A percentile compares a stretch with the other conserved stretches of the same genome.
Conservation (phyloP, 2,113 vertebrate genomes). For the Chaetodon trifascialis region DNA sequence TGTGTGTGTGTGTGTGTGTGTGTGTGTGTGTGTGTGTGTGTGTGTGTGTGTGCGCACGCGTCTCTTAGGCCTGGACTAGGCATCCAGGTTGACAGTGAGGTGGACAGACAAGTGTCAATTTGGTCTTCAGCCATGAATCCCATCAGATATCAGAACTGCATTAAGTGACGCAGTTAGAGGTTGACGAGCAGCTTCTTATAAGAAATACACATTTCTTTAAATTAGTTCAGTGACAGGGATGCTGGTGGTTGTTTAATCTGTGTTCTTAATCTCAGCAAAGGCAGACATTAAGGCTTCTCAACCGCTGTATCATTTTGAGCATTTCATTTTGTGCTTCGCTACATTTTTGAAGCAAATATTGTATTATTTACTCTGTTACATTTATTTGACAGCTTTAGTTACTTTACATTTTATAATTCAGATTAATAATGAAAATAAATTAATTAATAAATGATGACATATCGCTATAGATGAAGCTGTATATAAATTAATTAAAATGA, state of each 20-base stretch:
- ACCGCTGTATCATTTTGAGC: too few relatives aligned
- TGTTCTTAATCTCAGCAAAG: too few relatives aligned
- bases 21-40: conserved; percentile 24
- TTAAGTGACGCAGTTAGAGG: conserved; percentile 16
- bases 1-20: conserved; percentile 10
- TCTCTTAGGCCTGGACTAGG: conserved; percentile 9
- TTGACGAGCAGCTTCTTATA: conserved; percentile 1
- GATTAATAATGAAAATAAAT: not conserved
- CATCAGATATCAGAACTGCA: conserved; percentile 22
- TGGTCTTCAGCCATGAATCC: conserved; percentile 40
- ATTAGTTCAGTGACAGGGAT: not conserved
- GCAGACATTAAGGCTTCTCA: too few relatives aligned
- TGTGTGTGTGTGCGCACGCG: conserved; percentile 10
- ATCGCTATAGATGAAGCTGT: not conserved
- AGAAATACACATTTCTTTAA: not conserved
- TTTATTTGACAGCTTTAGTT: too few relatives aligned
- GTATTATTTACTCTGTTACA: too few relatives aligned
- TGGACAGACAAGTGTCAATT: conserved; percentile 69
- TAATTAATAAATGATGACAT: not conserved
- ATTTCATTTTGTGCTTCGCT: too few relatives aligned
- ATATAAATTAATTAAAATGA: not conserved
- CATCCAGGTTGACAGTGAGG: conserved; percentile 56
- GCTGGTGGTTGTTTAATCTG: not conserved
- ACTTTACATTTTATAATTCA: too few relatives aligned
- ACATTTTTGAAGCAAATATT: too few relatives aligned